Evolutionary conservation across 2,113 vertebrate species (phyloP).

Genomic region (Actenoides lindsayi): DNA sequence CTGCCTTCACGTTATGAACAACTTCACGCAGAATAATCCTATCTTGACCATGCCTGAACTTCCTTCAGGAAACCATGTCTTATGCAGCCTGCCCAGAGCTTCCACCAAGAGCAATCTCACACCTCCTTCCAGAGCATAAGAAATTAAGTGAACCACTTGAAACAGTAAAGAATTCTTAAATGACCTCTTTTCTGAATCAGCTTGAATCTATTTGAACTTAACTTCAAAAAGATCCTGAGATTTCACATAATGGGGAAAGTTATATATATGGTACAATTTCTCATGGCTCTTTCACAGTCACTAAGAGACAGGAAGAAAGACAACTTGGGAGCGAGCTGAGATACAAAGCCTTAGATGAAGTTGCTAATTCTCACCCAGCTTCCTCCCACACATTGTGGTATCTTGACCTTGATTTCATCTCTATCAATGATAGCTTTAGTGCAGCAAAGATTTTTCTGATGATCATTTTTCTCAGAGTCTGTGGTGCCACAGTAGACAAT

Average conservation of each 20-base stretch:
- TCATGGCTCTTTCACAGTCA: slow-evolving; percentile 17
- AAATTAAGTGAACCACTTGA: slow-evolving; percentile 5
- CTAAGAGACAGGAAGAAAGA: slow-evolving; percentile 35
- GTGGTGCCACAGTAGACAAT: neutral
- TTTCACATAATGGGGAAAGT: slow-evolving; percentile 19
- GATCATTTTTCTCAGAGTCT: neutral
- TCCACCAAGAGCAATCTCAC: neutral
- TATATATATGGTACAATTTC: slow-evolving; percentile 22
- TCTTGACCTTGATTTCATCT: slow-evolving; percentile 62
- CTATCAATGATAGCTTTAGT: slow-evolving; percentile 42
- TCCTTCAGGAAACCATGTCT: neutral
- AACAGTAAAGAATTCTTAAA: slow-evolving; percentile 13
- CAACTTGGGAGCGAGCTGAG: neutral
- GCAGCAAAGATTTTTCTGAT: slow-evolving; percentile 27
- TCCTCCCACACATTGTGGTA: slow-evolving; percentile 45
- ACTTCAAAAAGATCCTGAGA: slow-evolving; percentile 40
- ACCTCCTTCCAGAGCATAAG: neutral
- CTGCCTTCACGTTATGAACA: neutral
- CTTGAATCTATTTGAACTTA: slow-evolving; percentile 31
- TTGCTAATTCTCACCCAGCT: slow-evolving; percentile 53
- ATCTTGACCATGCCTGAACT: neutral
- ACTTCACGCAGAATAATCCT: neutral
- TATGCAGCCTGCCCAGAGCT: neutral
- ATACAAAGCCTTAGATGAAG: slow-evolving; percentile 29
- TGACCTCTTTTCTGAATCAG: neutral